phyloP scores from a whole-genome alignment of 2,888 invertebrate genomes.

The Ceramica pisi region DNA sequence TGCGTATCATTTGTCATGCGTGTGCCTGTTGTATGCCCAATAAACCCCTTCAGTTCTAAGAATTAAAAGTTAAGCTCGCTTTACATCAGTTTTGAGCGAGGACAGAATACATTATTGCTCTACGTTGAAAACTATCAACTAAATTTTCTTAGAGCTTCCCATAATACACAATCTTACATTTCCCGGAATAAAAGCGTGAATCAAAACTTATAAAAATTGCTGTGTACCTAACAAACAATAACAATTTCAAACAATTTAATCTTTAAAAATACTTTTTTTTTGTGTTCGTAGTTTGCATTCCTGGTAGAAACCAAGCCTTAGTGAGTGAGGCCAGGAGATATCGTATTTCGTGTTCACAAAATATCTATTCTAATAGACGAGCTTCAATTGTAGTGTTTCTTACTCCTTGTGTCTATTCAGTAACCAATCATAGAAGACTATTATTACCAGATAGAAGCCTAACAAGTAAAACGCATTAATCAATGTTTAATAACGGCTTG shows the following conservation, averaged over 20 bases:
- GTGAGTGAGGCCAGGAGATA: slow-evolving; percentile 1
- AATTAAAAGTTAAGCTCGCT: neutral
- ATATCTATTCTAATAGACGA: neutral
- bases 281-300: too few relatives aligned
- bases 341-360: neutral
- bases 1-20: neutral
- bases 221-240: too few relatives aligned
- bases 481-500: neutral
- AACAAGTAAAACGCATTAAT: neutral
- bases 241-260: too few relatives aligned
- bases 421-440: slow-evolving; percentile 1
- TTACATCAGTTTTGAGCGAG: neutral
- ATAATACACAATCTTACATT: neutral
- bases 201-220: too few relatives aligned
- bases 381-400: neutral
- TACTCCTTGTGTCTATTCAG: neutral
- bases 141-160: neutral
- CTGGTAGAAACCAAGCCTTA: neutral
- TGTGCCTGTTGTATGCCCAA: neutral
- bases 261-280: too few relatives aligned
- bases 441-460: slow-evolving; percentile 8
- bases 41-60: neutral
- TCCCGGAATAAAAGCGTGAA: neutral
- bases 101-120: neutral
- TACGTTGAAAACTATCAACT: neutral